Evolutionary conservation across 2,888 invertebrate species (phyloP).

Genomic region (Sabatieria punctata): DNA sequence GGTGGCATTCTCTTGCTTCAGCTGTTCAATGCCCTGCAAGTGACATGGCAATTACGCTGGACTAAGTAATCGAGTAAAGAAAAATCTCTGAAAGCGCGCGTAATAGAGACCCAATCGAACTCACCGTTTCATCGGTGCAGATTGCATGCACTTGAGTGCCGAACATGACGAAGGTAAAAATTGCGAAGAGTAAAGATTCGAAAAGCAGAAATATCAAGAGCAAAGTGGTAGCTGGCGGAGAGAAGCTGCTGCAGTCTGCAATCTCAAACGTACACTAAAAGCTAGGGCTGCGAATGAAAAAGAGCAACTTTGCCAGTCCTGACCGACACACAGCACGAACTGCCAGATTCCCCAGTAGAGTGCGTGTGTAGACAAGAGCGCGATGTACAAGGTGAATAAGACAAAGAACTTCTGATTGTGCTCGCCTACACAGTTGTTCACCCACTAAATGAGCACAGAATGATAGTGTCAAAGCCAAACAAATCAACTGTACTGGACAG

Average conservation of each 20-base stretch:
- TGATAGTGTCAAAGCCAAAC: not conserved
- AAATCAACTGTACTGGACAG: slow-evolving; percentile 60
- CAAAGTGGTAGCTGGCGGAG: slow-evolving; percentile 87
- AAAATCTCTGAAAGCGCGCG: too few relatives aligned
- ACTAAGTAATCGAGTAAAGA: too few relatives aligned
- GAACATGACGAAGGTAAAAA: slow-evolving; percentile 94
- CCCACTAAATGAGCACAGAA: slow-evolving; percentile 19
- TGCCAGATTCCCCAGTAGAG: slow-evolving; percentile 77
- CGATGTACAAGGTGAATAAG: slow-evolving; percentile 92
- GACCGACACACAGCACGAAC: slow-evolving; percentile 74
- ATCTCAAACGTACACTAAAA: slow-evolving; percentile 6
- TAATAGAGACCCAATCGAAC: too few relatives aligned
- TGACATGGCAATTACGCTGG: too few relatives aligned
- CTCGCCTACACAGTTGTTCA: slow-evolving; percentile 97
- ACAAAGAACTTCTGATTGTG: slow-evolving; percentile 99
- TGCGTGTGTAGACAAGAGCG: slow-evolving; percentile 82
- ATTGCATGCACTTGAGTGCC: slow-evolving; percentile 90
- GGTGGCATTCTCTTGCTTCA: slow-evolving; percentile 75
- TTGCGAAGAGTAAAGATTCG: slow-evolving; percentile 84
- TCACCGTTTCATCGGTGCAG: slow-evolving; percentile 91
- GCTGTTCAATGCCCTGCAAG: slow-evolving; percentile 77
- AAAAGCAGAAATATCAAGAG: slow-evolving; percentile 74
- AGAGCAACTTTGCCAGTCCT: slow-evolving; percentile 59
- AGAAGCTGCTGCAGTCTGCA: slow-evolving; percentile 65
- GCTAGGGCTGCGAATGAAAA: not conserved